phyloP scores from a whole-genome alignment of 2,113 vertebrate species.

The Hippocampus guttulatus region DNA sequence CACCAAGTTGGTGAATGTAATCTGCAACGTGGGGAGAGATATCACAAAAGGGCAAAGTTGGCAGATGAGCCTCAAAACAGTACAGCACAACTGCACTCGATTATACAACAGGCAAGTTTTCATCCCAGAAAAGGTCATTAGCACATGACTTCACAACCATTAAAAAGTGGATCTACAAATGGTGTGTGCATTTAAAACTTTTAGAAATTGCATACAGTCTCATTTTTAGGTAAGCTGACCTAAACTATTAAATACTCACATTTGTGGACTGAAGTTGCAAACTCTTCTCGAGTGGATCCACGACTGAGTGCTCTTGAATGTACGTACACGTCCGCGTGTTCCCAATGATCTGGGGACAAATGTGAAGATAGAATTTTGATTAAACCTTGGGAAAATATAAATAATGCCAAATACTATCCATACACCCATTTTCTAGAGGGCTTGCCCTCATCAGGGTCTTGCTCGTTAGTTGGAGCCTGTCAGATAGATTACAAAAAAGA shows the following conservation, averaged over 20 bases:
- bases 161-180: neutral
- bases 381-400: too few species aligned
- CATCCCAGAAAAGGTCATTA: slow-evolving; percentile 24
- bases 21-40: slow-evolving; percentile 62
- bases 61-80: neutral
- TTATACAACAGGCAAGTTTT: slow-evolving; percentile 23
- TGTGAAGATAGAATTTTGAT: neutral
- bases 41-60: neutral
- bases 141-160: neutral
- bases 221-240: neutral
- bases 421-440: too few species aligned
- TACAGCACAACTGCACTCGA: neutral
- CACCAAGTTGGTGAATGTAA: slow-evolving; percentile 94
- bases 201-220: too few species aligned
- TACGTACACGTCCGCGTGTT: slow-evolving; percentile 84
- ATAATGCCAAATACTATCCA: too few species aligned
- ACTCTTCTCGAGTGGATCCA: slow-evolving; percentile 82
- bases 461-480: too few species aligned
- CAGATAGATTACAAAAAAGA: neutral
- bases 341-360: slow-evolving; percentile 81
- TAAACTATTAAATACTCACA: slow-evolving; percentile 74
- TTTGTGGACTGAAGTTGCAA: slow-evolving; percentile 92
- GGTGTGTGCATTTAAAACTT: neutral
- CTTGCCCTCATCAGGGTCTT: too few species aligned
- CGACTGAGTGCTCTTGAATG: slow-evolving; percentile 89